Percentiles rank a stretch among this genome's conserved stretches.
These are phyloP conservation scores for Euglossa dilemma DNA, from an alignment of 1,140 invertebrate genomes.

Conservation along the genomic window DNA sequence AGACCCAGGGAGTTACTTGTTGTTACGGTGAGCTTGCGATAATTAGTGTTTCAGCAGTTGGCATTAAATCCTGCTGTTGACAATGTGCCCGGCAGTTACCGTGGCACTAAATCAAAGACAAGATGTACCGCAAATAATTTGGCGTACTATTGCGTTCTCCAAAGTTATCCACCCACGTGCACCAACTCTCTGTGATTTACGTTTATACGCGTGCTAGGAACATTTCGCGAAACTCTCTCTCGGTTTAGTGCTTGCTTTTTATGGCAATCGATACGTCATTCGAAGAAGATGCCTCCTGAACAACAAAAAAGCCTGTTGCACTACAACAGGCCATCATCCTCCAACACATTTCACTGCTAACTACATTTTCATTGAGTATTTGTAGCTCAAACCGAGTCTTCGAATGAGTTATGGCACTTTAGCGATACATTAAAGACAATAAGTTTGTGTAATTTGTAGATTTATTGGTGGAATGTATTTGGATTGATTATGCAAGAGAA, in stretches of 20 bases:
- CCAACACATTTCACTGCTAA: background rate
- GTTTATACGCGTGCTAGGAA: background rate
- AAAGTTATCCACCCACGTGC: constrained; percentile 39
- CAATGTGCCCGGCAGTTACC: constrained; percentile 35
- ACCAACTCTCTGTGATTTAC: constrained; percentile 47
- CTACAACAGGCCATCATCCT: background rate
- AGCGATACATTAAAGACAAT: background rate
- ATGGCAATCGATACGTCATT: constrained; percentile 39
- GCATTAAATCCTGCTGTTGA: constrained; percentile 38
- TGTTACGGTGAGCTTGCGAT: constrained; percentile 24
- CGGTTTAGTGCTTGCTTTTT: constrained; percentile 8
- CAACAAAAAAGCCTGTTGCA: background rate
- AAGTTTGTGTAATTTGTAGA: background rate
- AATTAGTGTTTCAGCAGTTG: constrained; percentile 50
- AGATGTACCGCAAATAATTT: constrained; percentile 57
- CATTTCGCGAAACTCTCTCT: background rate
- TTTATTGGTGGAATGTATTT: too few species aligned
- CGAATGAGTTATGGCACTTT: background rate
- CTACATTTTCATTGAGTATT: background rate
- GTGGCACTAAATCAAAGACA: constrained; percentile 50
- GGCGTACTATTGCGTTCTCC: constrained; percentile 21
- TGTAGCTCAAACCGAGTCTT: too few species aligned
- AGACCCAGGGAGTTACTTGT: constrained; percentile 41
- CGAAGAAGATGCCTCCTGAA: background rate
- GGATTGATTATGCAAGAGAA: too few species aligned